Base-by-base conservation (phyloP, 2,888 invertebrate species). In the Amphipyra tragopoginis region DNA sequence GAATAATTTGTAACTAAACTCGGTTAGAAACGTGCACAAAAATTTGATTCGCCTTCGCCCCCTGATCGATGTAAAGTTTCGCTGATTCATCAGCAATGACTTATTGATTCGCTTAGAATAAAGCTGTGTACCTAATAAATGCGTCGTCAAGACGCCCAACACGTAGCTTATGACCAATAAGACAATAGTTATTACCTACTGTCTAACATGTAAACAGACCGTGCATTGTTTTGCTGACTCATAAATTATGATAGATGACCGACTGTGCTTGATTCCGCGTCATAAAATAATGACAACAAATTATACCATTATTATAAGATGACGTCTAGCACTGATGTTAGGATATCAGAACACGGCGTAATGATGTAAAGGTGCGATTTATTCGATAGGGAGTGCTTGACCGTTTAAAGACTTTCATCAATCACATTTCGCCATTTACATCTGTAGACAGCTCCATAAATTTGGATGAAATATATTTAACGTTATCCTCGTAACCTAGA, bases 271-370 rank as follows among this genome's bases (percentile, higher is more conserved):
- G 75, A 83, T 81, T 83, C 77, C 67, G 82, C 81, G 83, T 85
- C 83, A 79, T 83, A 77, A 83, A 84, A 81, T 90, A 87, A 90
- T 88, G 81, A 86, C 84, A 81, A 89, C 85, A 88, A 90, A 90
- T 89, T 87, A 87, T 86, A 71, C 82, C 80, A 84, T 66, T 73
- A 87, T 86, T 84, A 76, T 76, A 74, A 76, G 69, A 72, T 81
- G 79, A 80, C 80, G 79, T 75, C 72, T 77, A 65, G 57, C 70
- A 71, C 72, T 76, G 73, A 74, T 67, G 65, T 65, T 73, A 68
- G 63, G 65, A 74, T 72, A 71, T 67, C 53, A 68, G 54, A 79
- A 58, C 74, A 77, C 79, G 55, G 66, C 73, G 65, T 80, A 68
- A 75, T 78, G 59, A 66, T 76, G 67, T 68, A 77, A 78, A 61